phyloP scores from a whole-genome alignment of 2,888 invertebrate genomes.

The Rhimphoctona megacephalus region DNA sequence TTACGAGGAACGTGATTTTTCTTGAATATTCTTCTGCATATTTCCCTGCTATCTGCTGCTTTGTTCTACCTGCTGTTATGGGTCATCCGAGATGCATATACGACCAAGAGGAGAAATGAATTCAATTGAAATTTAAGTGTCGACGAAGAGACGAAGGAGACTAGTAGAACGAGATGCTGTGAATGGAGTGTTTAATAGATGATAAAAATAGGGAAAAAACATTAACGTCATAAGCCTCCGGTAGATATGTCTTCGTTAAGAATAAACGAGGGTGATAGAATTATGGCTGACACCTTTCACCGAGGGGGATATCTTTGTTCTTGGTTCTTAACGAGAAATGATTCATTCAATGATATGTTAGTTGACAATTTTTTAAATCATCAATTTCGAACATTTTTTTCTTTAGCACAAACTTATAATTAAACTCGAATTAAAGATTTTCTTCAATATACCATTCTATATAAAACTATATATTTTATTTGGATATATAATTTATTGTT shows the following conservation, averaged over 20 bases:
- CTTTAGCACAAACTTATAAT: background rate
- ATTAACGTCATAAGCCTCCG: constrained; percentile 27
- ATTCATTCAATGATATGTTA: background rate
- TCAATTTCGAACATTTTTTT: background rate
- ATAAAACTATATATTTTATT: background rate
- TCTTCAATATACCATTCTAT: too few relatives aligned
- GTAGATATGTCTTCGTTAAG: constrained; percentile 33
- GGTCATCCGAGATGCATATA: background rate
- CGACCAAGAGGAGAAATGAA: constrained; percentile 28
- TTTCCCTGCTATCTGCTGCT: background rate
- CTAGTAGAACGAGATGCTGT: constrained; percentile 15
- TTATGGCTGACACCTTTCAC: constrained; percentile 11
- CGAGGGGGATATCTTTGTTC: background rate
- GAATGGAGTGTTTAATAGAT: constrained; percentile 22
- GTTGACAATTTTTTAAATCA: background rate
- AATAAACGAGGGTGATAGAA: constrained; percentile 19
- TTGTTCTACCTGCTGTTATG: constrained; percentile 12
- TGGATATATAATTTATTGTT: background rate
- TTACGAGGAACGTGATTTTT: background rate
- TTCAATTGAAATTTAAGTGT: constrained; percentile 39
- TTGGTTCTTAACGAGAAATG: background rate
- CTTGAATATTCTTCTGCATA: background rate
- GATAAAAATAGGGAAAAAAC: constrained; percentile 29
- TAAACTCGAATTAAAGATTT: background rate
- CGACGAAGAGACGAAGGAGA: constrained; percentile 18